Conservation (phyloP, 2,113 vertebrate species). For the Egretta garzetta region DNA sequence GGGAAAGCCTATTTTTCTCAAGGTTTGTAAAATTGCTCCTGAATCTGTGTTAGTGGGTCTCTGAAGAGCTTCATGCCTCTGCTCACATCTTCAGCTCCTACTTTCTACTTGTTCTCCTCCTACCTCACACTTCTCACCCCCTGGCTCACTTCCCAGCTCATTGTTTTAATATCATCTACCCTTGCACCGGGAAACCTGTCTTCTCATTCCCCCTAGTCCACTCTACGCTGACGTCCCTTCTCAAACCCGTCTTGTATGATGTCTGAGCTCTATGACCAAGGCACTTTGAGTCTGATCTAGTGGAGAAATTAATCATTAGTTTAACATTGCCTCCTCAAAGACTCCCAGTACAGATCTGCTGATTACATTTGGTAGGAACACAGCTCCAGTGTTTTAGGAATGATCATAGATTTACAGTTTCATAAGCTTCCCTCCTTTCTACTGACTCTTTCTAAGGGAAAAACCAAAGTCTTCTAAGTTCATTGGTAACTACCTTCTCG, state of each 20-base stretch:
- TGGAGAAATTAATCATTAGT: not conserved
- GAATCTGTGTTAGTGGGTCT: not conserved
- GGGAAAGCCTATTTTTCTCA: not conserved
- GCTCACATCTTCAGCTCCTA: not conserved
- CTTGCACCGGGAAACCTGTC: not conserved
- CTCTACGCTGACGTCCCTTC: not conserved
- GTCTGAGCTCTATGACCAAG: not conserved
- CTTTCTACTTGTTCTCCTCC: not conserved
- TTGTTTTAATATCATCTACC: not conserved
- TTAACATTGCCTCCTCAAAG: not conserved
- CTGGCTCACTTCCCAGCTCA: not conserved
- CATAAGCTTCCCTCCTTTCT: not conserved
- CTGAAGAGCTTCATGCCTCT: not conserved
- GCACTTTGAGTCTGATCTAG: not conserved
- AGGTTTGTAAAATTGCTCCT: not conserved
- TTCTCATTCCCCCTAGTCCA: not conserved
- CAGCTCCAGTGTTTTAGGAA: not conserved
- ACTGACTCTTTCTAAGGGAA: not conserved
- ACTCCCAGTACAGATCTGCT: not conserved
- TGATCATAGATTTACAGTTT: not conserved
- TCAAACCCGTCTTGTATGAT: not conserved
- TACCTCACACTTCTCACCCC: not conserved
- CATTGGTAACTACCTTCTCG: not conserved
- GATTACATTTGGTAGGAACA: not conserved
- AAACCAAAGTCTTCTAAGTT: not conserved